Conservation (phyloP, 2,888 invertebrate genomes). For the Dugesia japonica region DNA sequence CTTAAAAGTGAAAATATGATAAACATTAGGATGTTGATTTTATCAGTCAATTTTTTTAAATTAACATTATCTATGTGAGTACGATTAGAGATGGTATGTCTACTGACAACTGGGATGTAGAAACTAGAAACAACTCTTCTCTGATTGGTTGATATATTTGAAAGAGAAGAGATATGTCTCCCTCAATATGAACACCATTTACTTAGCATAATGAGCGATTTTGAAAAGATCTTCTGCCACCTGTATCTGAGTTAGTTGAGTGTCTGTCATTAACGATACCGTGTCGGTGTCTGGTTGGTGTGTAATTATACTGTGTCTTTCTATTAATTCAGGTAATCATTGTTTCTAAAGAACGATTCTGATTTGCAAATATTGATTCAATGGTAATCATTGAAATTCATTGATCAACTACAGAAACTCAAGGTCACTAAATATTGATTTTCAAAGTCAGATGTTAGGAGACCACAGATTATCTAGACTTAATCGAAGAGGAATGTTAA, state of each 20-base stretch:
- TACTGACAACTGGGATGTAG: background rate
- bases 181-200: background rate
- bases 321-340: background rate
- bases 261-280: conserved; percentile 10
- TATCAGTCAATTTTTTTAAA: background rate
- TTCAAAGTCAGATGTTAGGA: background rate
- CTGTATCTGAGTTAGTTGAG: background rate
- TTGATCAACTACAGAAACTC: conserved; percentile 15
- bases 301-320: background rate
- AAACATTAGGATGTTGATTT: background rate
- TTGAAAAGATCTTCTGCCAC: conserved; percentile 6
- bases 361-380: conserved; percentile 16
- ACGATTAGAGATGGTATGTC: background rate
- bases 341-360: conserved; percentile 6
- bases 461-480: background rate
- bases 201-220: background rate
- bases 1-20: background rate
- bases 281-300: conserved; percentile 6
- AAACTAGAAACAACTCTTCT: background rate
- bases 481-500: conserved; percentile 10
- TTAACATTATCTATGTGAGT: background rate
- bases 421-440: conserved; percentile 15
- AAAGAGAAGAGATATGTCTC: conserved; percentile 15
- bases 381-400: conserved; percentile 11
- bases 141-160: background rate